A percentile compares a stretch with the other conserved stretches of the same genome.
phyloP scores from a whole-genome alignment of 1,140 invertebrate species.

The Cydia amplana region DNA sequence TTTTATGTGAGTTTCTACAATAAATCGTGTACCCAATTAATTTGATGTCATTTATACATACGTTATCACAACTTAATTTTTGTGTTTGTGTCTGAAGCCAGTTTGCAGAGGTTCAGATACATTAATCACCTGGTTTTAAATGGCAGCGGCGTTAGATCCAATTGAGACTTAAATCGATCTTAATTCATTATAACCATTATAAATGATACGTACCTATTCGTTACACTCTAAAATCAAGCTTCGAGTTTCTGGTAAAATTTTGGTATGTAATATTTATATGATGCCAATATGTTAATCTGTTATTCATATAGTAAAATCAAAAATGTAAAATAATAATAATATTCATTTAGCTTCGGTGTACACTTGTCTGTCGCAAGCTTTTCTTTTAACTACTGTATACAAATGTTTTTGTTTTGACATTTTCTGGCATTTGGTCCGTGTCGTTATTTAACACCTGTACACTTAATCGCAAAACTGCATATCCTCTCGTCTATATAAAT shows the following conservation, averaged over 20 bases:
- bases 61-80: conserved; percentile 48
- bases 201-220: background rate
- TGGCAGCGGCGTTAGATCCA: conserved; percentile 20
- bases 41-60: conserved; percentile 45
- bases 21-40: conserved; percentile 49
- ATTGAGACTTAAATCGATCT: conserved; percentile 9
- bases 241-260: background rate
- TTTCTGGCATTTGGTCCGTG: no score
- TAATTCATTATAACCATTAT: background rate
- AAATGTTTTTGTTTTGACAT: no score
- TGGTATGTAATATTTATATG: background rate
- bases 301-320: no score
- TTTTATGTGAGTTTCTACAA: conserved; percentile 34
- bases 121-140: conserved; percentile 24
- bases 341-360: no score
- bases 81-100: conserved; percentile 42
- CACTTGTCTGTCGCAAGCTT: no score
- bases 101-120: conserved; percentile 37
- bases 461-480: no score
- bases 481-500: no score
- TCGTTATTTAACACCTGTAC: no score
- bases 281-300: no score
- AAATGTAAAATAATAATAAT: no score
- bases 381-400: no score
- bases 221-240: background rate